These are phyloP conservation scores for Charina bottae DNA, from an alignment of 2,113 vertebrate genomes.

Conservation along the genomic window DNA sequence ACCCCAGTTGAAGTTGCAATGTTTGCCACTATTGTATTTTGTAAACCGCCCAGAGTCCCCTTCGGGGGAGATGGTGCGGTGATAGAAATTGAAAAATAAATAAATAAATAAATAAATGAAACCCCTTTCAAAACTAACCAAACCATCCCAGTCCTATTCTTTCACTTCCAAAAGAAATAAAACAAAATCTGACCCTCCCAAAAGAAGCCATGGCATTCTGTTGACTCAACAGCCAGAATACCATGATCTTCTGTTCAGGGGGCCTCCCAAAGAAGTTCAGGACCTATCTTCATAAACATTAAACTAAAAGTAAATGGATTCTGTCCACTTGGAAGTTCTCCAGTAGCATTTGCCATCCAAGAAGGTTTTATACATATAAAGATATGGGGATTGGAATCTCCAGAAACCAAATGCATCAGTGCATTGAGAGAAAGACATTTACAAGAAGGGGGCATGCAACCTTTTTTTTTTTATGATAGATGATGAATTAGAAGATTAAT, in stretches of 20 bases:
- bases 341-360: background rate
- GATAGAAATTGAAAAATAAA: too few species aligned
- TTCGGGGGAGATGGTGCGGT: too few species aligned
- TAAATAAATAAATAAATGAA: too few species aligned
- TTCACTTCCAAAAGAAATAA: conserved; percentile 29
- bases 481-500: conserved; percentile 5
- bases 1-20: conserved; percentile 45
- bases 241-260: background rate
- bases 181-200: background rate
- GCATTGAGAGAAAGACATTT: conserved; percentile 12
- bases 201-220: background rate
- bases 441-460: conserved; percentile 19
- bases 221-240: background rate
- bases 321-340: background rate
- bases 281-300: background rate
- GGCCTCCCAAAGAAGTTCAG: conserved; percentile 11
- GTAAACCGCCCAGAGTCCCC: too few species aligned
- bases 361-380: background rate
- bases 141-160: conserved; percentile 28
- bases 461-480: background rate
- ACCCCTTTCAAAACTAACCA: conserved; percentile 23
- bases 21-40: too few species aligned
- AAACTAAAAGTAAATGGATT: background rate
- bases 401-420: conserved; percentile 10
- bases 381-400: background rate